phyloP scores from a whole-genome alignment of 1,140 invertebrate species.

The Dendroctonus valens region DNA sequence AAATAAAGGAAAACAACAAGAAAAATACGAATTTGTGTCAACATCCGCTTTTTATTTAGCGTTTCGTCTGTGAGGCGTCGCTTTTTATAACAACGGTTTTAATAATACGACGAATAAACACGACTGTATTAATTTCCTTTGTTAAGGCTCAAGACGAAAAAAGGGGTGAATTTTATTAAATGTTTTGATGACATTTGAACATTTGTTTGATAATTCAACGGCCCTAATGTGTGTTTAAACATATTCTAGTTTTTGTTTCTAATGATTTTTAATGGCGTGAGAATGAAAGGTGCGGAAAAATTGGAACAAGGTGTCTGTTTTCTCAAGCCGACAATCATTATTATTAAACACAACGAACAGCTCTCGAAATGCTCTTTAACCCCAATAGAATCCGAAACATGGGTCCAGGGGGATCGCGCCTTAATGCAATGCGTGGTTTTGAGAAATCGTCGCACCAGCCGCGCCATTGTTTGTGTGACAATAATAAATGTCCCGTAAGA shows the following conservation, averaged over 20 bases:
- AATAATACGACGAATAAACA: no score
- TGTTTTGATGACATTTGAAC: no score
- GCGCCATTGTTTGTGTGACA: constrained; percentile 33
- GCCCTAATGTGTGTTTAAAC: no score
- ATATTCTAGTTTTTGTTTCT: no score
- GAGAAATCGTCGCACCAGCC: constrained; percentile 31
- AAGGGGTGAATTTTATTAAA: no score
- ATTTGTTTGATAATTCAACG: no score
- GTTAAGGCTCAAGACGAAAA: no score
- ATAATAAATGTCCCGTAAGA: constrained; percentile 33
- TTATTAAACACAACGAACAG: constrained; percentile 27
- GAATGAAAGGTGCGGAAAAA: background rate
- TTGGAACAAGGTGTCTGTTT: constrained; percentile 1
- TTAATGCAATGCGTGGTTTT: constrained; percentile 34
- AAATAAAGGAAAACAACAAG: background rate
- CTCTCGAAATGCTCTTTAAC: constrained; percentile 29
- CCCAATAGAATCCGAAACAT: constrained; percentile 32
- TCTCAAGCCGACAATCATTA: constrained; percentile 17
- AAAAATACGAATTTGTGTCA: constrained; percentile 3
- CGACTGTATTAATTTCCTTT: no score
- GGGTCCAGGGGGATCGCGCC: constrained; percentile 29
- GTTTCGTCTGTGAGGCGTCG: background rate
- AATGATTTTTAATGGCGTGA: no score
- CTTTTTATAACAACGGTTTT: no score
- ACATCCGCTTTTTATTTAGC: constrained; percentile 2